phyloP scores from a whole-genome alignment of 2,888 invertebrate species.

The Ophion ventricosus region DNA sequence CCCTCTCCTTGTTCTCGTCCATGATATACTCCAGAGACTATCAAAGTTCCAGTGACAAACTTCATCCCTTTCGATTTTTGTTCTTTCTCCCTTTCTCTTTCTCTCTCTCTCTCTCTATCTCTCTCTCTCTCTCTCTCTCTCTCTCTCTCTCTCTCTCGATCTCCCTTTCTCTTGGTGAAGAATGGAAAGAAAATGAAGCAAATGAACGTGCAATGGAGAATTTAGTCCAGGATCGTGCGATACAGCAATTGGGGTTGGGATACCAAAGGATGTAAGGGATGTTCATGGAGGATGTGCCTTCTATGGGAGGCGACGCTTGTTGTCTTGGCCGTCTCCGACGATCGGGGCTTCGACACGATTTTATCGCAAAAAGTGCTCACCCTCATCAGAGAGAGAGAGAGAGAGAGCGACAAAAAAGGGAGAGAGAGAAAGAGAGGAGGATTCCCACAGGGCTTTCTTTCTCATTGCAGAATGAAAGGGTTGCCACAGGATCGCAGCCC shows the following conservation, averaged over 20 bases:
- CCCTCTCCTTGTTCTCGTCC: slow-evolving; percentile 29
- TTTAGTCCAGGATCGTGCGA: not conserved
- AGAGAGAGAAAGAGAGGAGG: slow-evolving; percentile 46
- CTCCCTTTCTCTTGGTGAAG: not conserved
- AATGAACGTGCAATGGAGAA: slow-evolving; percentile 13
- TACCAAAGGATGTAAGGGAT: slow-evolving; percentile 37
- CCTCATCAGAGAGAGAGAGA: slow-evolving; percentile 50
- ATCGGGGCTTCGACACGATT: slow-evolving; percentile 50
- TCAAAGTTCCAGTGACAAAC: slow-evolving; percentile 18
- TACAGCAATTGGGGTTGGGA: slow-evolving; percentile 11
- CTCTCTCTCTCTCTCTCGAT: slow-evolving; percentile 45
- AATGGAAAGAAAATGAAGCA: not conserved
- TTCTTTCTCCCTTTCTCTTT: slow-evolving; percentile 47
- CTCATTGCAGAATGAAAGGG: slow-evolving; percentile 46
- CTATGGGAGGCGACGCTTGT: slow-evolving; percentile 24
- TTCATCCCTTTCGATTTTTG: slow-evolving; percentile 25
- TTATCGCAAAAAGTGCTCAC: slow-evolving; percentile 46
- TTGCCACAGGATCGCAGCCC: slow-evolving; percentile 46
- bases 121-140: slow-evolving; percentile 44
- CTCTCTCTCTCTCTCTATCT: slow-evolving; percentile 29
- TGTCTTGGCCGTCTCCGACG: slow-evolving; percentile 25
- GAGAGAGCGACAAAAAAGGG: slow-evolving; percentile 53
- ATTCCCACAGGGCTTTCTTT: slow-evolving; percentile 43
- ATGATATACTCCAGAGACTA: slow-evolving; percentile 37
- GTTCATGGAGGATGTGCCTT: slow-evolving; percentile 22